Evolutionary conservation across 2,113 vertebrate species (phyloP).

Genomic region (Podocnemis expansa): DNA sequence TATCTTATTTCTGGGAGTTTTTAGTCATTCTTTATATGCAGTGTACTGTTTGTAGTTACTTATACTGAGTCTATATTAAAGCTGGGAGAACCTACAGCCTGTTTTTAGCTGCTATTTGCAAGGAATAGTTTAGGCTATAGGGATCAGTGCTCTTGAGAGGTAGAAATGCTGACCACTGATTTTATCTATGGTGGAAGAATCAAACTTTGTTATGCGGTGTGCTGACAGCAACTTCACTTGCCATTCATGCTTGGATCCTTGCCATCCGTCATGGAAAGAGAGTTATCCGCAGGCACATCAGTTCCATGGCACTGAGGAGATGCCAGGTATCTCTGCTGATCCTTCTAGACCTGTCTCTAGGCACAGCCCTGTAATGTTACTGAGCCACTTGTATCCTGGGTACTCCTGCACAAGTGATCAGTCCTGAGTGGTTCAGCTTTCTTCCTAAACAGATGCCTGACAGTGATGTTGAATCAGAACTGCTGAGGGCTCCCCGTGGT

Average conservation of each 20-base stretch:
- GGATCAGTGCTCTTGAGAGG: neutral
- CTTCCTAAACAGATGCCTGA: too few relatives aligned
- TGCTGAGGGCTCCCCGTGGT: too few relatives aligned
- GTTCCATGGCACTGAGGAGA: too few relatives aligned
- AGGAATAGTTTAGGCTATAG: neutral
- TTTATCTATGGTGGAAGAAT: neutral
- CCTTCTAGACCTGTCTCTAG: too few relatives aligned
- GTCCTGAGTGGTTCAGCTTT: too few relatives aligned
- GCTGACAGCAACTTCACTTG: neutral
- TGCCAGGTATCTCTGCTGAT: too few relatives aligned
- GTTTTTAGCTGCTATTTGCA: constrained; percentile 49
- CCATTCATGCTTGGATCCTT: neutral
- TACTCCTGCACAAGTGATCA: too few relatives aligned
- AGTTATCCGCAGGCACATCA: too few relatives aligned
- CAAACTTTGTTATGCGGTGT: neutral
- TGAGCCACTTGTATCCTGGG: too few relatives aligned
- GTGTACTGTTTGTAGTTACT: constrained; percentile 39
- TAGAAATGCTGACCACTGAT: neutral
- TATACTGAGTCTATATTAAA: constrained; percentile 64
- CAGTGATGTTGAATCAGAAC: too few relatives aligned
- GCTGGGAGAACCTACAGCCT: constrained; percentile 61
- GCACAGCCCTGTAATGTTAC: too few relatives aligned
- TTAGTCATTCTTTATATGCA: constrained; percentile 51
- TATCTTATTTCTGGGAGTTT: constrained; percentile 12
- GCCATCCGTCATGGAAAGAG: too few relatives aligned